Base-by-base conservation (phyloP, 2,888 invertebrate genomes). In the Drosophila monieri region DNA sequence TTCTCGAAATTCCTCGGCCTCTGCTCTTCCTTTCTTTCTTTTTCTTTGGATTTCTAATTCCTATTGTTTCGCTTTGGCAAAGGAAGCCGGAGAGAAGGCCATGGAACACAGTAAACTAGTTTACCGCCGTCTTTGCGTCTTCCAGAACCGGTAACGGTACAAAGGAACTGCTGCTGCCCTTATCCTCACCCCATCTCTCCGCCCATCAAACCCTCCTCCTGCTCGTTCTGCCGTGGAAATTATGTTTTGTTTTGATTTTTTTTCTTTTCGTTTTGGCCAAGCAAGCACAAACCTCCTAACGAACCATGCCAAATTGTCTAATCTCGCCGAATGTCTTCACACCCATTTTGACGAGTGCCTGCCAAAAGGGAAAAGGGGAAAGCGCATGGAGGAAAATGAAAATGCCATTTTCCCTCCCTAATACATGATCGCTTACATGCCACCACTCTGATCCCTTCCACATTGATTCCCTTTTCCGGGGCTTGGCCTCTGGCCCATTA, bases 181-280 rank as follows among this genome's bases (percentile, higher is more conserved):
- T 48, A 47, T 48, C 39, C 41, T 23, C 37, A 18, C 43, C 27
- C n/a, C 27, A 43, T 21, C 43, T 18, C 25, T 15, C 37, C 43
- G 35, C 27, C 51, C 54, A 52, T 46, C 65, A 8, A 15, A 12
- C 52, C 57, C 47, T 47, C 21, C 51, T 18, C 35, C 43, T 43
- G 35, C 44, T 12, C 15, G 18, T 41, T 18, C 39, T 25, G 1
- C 27, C 84, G 75, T 84, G 46, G 70, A 80, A 78, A 86, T 86
- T 68, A 77, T 85, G 85, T 86, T 85, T 86, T 85, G 81, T 86
- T 85, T 86, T 85, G 81, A 86, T 85, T 85, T 52, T 37, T 37
- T 25, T 77, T 75, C 75, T 76, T 61, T 76, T 73, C 77, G 71
- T 79, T 75, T 21, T 67, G 49, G 41, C 54, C 57, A 57, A 39